phyloP scores from a whole-genome alignment of 1,140 invertebrate genomes.

The Ceratina australensis region DNA sequence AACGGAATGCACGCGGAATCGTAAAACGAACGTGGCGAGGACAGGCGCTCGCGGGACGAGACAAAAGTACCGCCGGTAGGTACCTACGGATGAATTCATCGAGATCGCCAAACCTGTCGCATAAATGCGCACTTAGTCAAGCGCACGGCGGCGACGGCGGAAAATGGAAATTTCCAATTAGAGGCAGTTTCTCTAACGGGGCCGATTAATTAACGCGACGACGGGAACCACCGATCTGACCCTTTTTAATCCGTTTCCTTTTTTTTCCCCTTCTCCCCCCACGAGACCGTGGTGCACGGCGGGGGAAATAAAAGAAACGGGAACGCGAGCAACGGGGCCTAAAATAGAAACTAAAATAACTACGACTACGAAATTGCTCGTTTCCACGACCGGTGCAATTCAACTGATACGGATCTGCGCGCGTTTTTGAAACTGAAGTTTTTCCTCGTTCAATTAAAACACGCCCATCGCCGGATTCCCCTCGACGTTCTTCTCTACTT shows the following conservation, averaged over 20 bases:
- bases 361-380: constrained; percentile 7
- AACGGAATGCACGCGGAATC: constrained; percentile 7
- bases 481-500: background rate
- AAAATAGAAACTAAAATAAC: constrained; percentile 45
- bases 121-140: constrained; percentile 47
- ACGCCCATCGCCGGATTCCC: background rate
- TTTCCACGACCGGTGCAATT: background rate
- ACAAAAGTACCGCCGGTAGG: no score
- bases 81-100: background rate
- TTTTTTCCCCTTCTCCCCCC: background rate
- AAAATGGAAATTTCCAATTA: constrained; percentile 59
- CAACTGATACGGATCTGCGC: background rate
- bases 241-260: constrained; percentile 20
- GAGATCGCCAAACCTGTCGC: background rate
- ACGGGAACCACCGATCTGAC: constrained; percentile 19
- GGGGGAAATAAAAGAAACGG: constrained; percentile 1
- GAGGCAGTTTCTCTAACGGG: constrained; percentile 36
- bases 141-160: constrained; percentile 36
- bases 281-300: no score
- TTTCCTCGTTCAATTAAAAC: background rate
- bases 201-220: constrained; percentile 64
- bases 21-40: constrained; percentile 14
- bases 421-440: background rate
- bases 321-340: background rate
- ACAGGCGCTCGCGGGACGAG: background rate